A percentile compares a stretch with the other conserved stretches of the same genome.
Evolutionary conservation across 2,113 vertebrate genomes (phyloP).

Genomic region (Melanerpes aurifrons): DNA sequence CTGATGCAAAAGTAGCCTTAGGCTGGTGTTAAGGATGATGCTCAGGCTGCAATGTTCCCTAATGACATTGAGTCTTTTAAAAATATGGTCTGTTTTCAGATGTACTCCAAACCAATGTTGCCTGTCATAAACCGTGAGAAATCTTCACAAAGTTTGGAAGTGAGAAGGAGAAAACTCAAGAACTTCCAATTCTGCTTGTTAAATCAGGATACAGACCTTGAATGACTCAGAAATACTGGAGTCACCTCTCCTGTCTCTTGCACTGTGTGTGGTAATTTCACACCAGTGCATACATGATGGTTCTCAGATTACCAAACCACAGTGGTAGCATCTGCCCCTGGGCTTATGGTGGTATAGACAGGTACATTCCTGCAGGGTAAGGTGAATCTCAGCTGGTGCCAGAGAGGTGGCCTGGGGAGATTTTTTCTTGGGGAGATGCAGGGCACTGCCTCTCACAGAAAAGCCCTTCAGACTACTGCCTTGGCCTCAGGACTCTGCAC

Average conservation of each 20-base stretch:
- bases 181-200: background rate
- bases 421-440: background rate
- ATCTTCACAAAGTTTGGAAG: background rate
- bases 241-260: background rate
- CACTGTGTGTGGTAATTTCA: background rate
- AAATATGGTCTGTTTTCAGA: background rate
- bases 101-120: fast-evolving
- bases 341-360: background rate
- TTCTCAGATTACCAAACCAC: background rate
- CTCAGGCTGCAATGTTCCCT: background rate
- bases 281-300: background rate
- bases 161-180: background rate
- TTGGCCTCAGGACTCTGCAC: background rate
- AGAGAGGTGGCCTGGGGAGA: background rate
- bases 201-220: background rate
- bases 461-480: background rate
- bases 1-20: background rate
- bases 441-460: background rate
- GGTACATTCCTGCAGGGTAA: background rate
- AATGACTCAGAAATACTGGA: background rate
- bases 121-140: background rate
- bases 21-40: background rate
- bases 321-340: background rate
- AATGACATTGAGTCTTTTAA: background rate
- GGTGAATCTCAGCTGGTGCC: background rate